Evolutionary conservation across 2,888 invertebrate species (phyloP).

Genomic region (Orchesellides sinensis): DNA sequence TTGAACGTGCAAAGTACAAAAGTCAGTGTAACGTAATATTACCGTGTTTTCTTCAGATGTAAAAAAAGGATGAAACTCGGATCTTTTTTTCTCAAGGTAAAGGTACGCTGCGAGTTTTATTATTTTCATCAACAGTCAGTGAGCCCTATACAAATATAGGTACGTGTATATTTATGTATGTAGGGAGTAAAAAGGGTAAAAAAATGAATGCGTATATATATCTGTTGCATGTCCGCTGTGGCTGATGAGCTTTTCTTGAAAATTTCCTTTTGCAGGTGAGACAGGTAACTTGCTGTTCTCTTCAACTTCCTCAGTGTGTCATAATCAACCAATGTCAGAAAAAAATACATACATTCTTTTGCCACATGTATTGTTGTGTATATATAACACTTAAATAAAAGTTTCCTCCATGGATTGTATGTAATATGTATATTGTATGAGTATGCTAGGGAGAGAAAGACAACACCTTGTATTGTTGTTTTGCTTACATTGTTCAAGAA

Average conservation of each 20-base stretch:
- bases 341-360: no score
- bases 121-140: neutral
- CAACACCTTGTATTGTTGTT: neutral
- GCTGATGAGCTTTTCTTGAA: neutral
- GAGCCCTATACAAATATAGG: no score
- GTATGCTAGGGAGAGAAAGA: neutral
- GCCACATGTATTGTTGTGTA: neutral
- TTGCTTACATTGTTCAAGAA: neutral
- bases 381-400: neutral
- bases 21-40: no score
- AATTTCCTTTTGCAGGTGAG: neutral
- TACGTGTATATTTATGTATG: no score
- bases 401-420: neutral
- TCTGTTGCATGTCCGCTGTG: conserved; percentile 1
- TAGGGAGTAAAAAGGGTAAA: neutral
- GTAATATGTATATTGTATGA: neutral
- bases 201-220: no score
- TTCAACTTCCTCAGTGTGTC: conserved; percentile 17
- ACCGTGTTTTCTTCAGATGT: no score
- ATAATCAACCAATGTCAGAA: no score
- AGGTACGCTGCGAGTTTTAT: conserved; percentile 14
- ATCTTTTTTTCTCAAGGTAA: conserved; percentile 21
- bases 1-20: no score
- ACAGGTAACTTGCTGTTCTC: neutral
- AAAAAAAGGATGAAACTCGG: neutral